Base-by-base conservation (phyloP, 2,888 invertebrate genomes). In the Agrochola macilenta region DNA sequence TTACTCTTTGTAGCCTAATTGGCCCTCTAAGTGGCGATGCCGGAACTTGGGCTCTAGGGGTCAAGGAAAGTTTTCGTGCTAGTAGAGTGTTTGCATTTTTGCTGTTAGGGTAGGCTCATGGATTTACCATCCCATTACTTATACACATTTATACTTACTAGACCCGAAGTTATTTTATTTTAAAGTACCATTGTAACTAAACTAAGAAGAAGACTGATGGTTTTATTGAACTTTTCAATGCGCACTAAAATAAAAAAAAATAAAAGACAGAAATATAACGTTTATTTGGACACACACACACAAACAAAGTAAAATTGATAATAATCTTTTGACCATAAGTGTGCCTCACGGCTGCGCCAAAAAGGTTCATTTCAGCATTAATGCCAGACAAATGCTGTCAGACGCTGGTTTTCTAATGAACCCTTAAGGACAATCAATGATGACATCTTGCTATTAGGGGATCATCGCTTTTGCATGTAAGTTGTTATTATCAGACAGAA, bases 1-100 rank as follows among this genome's bases (percentile, higher is more conserved):
- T 82, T 82, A 78, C 68, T 68, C 60, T 78, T 77, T 86, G 69
- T 74, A 49, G 54, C 69, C 60, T 78, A 69, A 85, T 82, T 83
- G 72, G 65, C 35, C 23, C 23, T 23, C 57, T 85, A 63, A 75
- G 60, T 69, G 58, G 30, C 30, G 71, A 54, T 63, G 54, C 63
- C 57, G 60, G 80, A 78, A 83, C 58, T 79, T 74, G 52, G 30
- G 43, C 9, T 39, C 26, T 76, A 39, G 71, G 39, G 61, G n/a
- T 72, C 61, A 49, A 14, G 54, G 43, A 23, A 46, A 52, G n/a
- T 78, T 54, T 49, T n/a, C 3, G 12, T 11, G 8, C 2, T 35
- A 20, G 30, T 30, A 26, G 49, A 58, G 35, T 79, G 68, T 54
- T 77, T 43, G 23, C 5, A 64, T n/a, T 82, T 64, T 77, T 39